These are phyloP conservation scores for Chrysaora quinquecirrha DNA, from an alignment of 30 jellyfish, hydroid and myxozoan genomes.

Conservation along the genomic window DNA sequence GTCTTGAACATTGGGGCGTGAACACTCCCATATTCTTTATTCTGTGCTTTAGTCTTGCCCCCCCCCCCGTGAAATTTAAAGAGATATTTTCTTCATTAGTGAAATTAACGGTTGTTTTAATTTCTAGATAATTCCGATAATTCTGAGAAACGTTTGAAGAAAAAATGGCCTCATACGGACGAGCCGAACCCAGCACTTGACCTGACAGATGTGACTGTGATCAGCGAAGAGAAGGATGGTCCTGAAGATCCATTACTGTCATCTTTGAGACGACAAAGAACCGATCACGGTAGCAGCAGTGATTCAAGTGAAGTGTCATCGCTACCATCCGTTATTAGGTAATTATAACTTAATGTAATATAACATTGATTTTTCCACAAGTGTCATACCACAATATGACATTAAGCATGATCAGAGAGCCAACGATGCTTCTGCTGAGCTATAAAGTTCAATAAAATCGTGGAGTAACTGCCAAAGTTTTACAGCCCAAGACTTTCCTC, in stretches of 20 bases:
- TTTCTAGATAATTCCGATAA: conserved; percentile 63
- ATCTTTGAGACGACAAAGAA: conserved; percentile 51
- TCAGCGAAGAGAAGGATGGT: conserved; percentile 66
- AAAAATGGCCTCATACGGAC: conserved; percentile 24
- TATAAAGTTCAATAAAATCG: too few species aligned
- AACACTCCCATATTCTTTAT: too few species aligned
- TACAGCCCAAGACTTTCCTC: too few species aligned
- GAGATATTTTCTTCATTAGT: too few species aligned
- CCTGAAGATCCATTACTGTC: conserved; percentile 67
- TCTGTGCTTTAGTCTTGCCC: too few species aligned
- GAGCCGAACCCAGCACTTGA: conserved; percentile 57
- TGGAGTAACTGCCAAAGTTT: too few species aligned
- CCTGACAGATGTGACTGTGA: conserved; percentile 57
- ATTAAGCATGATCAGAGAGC: neutral
- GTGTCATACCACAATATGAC: neutral
- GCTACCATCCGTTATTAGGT: conserved; percentile 84
- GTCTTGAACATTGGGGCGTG: too few species aligned
- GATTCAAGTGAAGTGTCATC: conserved; percentile 84
- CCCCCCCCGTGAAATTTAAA: too few species aligned
- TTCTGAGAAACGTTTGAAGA: conserved; percentile 63
- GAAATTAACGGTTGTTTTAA: too few species aligned
- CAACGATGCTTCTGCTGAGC: too few species aligned
- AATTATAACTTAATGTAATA: neutral
- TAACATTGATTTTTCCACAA: too few species aligned
- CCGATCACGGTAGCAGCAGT: conserved; percentile 81